phyloP scores from a whole-genome alignment of 2,888 invertebrate species.

The Morpho achilles region DNA sequence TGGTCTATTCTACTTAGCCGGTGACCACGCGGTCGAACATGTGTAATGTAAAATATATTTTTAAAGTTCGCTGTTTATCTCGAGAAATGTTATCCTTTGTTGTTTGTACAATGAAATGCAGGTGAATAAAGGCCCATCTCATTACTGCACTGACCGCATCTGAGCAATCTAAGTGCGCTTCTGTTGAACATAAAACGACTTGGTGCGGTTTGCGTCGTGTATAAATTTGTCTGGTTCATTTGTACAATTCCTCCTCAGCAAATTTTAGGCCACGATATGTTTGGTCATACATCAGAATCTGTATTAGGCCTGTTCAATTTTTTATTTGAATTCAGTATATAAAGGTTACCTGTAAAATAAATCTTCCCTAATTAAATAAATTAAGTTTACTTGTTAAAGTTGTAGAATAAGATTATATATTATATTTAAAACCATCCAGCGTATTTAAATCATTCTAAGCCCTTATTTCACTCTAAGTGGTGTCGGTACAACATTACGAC shows the following conservation, averaged over 20 bases:
- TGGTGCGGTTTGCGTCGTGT: constrained; percentile 7
- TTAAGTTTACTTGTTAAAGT: not conserved
- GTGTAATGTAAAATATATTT: constrained; percentile 7
- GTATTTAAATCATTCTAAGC: too few species aligned
- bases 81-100: constrained; percentile 22
- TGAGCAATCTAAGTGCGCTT: constrained; percentile 50
- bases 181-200: constrained; percentile 14
- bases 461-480: too few species aligned
- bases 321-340: too few species aligned
- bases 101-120: constrained; percentile 32
- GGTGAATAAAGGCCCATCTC: constrained; percentile 51
- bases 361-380: not conserved
- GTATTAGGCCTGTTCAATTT: too few species aligned
- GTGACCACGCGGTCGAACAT: too few species aligned
- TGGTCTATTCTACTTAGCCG: too few species aligned
- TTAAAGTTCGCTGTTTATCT: constrained; percentile 16
- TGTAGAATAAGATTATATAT: too few species aligned
- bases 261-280: not conserved
- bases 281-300: too few species aligned
- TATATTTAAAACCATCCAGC: too few species aligned
- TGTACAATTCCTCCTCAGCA: not conserved
- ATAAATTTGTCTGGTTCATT: constrained; percentile 7
- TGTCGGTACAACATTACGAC: too few species aligned
- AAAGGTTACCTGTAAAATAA: too few species aligned
- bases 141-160: constrained; percentile 60